A percentile compares a stretch with the other conserved stretches of the same genome.
Conservation (phyloP, 2,797 vertebrate species). For the Chromobotia macracanthus region DNA sequence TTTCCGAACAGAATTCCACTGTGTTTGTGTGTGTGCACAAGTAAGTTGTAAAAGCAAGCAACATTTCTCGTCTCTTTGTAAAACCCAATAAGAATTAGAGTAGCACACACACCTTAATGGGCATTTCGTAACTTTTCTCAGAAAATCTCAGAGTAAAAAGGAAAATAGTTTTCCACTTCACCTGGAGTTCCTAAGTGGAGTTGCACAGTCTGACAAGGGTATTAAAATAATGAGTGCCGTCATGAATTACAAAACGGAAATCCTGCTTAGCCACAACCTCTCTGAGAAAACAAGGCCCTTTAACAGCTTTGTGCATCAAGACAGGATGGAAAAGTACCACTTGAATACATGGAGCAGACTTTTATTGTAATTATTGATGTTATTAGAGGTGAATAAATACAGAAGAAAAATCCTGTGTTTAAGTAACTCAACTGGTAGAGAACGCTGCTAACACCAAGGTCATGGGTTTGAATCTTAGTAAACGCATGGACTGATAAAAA, state of each 20-base stretch:
- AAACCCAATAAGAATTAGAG: slow-evolving; percentile 46
- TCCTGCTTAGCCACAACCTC: slow-evolving; percentile 79
- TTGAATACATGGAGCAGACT: slow-evolving; percentile 33
- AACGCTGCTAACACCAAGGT: not conserved
- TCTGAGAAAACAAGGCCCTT: slow-evolving; percentile 68
- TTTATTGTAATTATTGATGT: not conserved
- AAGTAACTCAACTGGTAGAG: not conserved
- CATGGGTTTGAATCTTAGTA: not conserved
- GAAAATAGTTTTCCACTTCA: slow-evolving; percentile 31
- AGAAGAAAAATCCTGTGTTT: not conserved
- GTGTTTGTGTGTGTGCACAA: slow-evolving; percentile 15
- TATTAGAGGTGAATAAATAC: not conserved
- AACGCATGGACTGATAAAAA: not conserved
- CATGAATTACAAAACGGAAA: slow-evolving; percentile 77
- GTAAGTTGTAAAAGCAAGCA: not conserved
- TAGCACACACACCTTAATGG: slow-evolving; percentile 28
- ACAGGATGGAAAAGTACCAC: slow-evolving; percentile 66
- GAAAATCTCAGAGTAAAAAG: slow-evolving; percentile 18
- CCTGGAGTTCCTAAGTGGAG: slow-evolving; percentile 60
- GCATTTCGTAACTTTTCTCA: slow-evolving; percentile 49
- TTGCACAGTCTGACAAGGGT: slow-evolving; percentile 73
- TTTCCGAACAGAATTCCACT: not conserved
- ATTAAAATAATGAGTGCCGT: slow-evolving; percentile 74
- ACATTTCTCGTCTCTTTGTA: slow-evolving; percentile 25
- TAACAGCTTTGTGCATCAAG: slow-evolving; percentile 64